These are phyloP conservation scores for Pseudomyrmex gracilis DNA, from an alignment of 1,140 invertebrate genomes.

Conservation along the genomic window DNA sequence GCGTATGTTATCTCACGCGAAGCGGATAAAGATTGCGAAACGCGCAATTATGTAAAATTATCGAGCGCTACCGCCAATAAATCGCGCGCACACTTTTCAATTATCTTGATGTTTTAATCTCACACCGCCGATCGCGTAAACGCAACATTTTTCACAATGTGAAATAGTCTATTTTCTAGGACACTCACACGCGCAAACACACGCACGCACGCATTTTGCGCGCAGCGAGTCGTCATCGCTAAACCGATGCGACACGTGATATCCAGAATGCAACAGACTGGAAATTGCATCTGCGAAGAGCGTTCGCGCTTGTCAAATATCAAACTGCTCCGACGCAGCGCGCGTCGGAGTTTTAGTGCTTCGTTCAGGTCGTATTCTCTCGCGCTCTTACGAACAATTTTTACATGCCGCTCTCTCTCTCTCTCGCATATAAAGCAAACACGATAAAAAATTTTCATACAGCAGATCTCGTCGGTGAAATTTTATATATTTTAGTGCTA, in stretches of 20 bases:
- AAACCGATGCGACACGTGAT: slow-evolving; percentile 24
- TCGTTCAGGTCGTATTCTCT: slow-evolving; percentile 24
- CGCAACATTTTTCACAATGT: background rate
- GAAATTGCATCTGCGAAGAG: slow-evolving; percentile 58
- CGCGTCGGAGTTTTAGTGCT: slow-evolving; percentile 21
- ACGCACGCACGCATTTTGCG: slow-evolving; percentile 23
- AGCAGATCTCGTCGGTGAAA: background rate
- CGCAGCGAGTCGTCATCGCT: slow-evolving; percentile 54
- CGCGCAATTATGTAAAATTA: background rate
- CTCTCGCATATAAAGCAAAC: background rate
- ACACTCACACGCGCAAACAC: slow-evolving; percentile 34
- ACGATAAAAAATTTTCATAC: background rate
- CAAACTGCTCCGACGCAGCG: slow-evolving; percentile 59
- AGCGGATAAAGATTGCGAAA: slow-evolving; percentile 13
- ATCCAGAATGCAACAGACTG: slow-evolving; percentile 65
- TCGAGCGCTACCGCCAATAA: background rate
- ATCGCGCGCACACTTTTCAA: background rate
- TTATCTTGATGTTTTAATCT: slow-evolving; percentile 2
- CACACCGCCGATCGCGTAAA: background rate
- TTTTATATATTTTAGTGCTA: background rate
- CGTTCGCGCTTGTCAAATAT: slow-evolving; percentile 55
- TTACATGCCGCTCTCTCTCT: background rate
- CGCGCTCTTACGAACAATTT: background rate
- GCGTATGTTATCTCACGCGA: background rate
- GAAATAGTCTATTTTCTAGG: background rate